phyloP scores from a whole-genome alignment of 2,888 invertebrate species.

The Eulithis prunata region DNA sequence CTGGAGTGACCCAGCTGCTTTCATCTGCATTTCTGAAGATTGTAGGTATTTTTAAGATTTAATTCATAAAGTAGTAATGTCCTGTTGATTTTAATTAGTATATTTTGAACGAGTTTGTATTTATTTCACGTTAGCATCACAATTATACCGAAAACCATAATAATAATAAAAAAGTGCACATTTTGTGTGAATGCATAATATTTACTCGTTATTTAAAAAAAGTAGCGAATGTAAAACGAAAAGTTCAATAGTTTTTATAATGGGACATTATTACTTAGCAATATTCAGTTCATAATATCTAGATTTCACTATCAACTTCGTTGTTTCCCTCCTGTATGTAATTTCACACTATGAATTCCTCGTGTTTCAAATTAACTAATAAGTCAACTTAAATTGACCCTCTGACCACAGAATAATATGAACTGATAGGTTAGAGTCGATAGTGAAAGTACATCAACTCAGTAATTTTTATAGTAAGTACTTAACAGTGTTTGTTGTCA shows the following conservation, averaged over 20 bases:
- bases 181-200: neutral
- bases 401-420: too few species aligned
- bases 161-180: neutral
- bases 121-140: constrained; percentile 2
- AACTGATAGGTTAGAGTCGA: too few species aligned
- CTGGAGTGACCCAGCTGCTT: constrained; percentile 13
- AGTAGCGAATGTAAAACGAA: neutral
- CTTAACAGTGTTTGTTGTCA: too few species aligned
- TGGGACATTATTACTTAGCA: constrained; percentile 16
- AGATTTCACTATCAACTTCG: constrained; percentile 3
- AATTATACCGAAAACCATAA: neutral
- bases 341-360: neutral
- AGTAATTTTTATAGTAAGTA: too few species aligned
- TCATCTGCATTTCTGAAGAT: constrained; percentile 25
- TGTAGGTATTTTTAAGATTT: constrained; percentile 14
- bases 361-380: neutral
- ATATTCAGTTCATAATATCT: constrained; percentile 7
- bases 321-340: constrained; percentile 9
- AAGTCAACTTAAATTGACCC: neutral
- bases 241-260: neutral
- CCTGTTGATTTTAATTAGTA: constrained; percentile 12
- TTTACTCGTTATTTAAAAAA: neutral
- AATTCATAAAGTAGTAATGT: constrained; percentile 15
- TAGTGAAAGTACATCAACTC: too few species aligned
- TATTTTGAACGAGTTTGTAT: neutral